Conservation (phyloP, 2,113 vertebrate genomes). For the Tiliqua scincoides region DNA sequence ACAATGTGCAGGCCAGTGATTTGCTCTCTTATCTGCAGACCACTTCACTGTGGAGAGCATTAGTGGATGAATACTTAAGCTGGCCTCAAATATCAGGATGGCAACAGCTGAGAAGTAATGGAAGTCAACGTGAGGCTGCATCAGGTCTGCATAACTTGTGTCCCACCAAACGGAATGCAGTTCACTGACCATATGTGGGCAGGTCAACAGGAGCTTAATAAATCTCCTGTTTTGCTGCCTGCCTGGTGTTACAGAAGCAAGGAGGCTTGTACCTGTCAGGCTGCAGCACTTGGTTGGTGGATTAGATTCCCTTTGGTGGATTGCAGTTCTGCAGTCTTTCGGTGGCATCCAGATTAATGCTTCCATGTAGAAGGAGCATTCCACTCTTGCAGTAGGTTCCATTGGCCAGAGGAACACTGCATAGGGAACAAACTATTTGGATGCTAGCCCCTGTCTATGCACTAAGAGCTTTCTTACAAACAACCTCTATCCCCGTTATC, state of each 20-base stretch:
- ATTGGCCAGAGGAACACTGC: no score
- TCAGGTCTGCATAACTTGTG: background rate
- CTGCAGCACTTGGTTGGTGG: background rate
- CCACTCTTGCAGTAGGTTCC: no score
- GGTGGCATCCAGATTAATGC: no score
- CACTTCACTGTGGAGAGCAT: rapidly evolving
- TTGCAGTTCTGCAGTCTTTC: no score
- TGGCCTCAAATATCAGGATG: background rate
- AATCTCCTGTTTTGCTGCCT: background rate
- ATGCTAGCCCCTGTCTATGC: background rate
- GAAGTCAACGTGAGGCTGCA: background rate
- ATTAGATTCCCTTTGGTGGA: no score
- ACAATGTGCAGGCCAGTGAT: rapidly evolving
- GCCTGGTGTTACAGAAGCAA: background rate
- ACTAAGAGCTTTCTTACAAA: background rate
- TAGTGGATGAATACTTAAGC: background rate
- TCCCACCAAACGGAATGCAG: background rate
- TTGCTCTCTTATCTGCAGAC: background rate
- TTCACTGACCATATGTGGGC: background rate
- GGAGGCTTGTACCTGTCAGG: background rate
- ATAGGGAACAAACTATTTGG: no score
- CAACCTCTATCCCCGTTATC: background rate
- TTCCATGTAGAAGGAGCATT: no score
- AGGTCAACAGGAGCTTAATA: no score
- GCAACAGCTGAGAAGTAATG: background rate